A percentile compares a stretch with the other conserved stretches of the same genome.
Evolutionary conservation across 2,797 vertebrate species (phyloP).

Genomic region (Hypotaenidia philippensis): DNA sequence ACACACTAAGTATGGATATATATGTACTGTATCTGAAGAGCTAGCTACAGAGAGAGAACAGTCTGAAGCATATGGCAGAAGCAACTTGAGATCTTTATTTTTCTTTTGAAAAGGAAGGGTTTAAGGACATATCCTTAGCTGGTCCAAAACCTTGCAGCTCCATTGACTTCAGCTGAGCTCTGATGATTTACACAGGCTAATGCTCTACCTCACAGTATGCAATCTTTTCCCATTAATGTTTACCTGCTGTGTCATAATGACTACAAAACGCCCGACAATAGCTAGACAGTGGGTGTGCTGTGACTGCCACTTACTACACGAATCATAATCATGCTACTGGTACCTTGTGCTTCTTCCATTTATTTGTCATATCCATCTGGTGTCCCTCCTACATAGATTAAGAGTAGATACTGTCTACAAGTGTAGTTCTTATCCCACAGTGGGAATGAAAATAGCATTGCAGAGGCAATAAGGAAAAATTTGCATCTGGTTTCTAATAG

Average conservation of each 20-base stretch:
- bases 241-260: constrained; percentile 64
- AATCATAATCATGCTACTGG: constrained; percentile 9
- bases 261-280: constrained; percentile 42
- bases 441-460: neutral
- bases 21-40: neutral
- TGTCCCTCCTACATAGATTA: constrained; percentile 30
- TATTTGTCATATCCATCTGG: constrained; percentile 52
- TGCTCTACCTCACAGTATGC: constrained; percentile 11
- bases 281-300: constrained; percentile 61
- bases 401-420: neutral
- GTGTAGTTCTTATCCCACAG: neutral
- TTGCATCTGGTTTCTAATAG: neutral
- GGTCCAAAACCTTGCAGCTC: neutral
- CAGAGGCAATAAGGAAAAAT: neutral
- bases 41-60: neutral
- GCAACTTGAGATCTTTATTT: neutral
- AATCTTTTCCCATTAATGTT: constrained; percentile 55
- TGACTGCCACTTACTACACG: constrained; percentile 18
- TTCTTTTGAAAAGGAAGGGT: neutral
- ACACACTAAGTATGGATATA: neutral
- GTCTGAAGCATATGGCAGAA: neutral
- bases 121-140: neutral
- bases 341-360: neutral
- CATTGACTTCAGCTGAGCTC: neutral
- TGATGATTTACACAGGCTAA: constrained; percentile 4